These are phyloP conservation scores for Calephelis nemesis DNA, from an alignment of 1,140 invertebrate genomes.

Conservation along the genomic window DNA sequence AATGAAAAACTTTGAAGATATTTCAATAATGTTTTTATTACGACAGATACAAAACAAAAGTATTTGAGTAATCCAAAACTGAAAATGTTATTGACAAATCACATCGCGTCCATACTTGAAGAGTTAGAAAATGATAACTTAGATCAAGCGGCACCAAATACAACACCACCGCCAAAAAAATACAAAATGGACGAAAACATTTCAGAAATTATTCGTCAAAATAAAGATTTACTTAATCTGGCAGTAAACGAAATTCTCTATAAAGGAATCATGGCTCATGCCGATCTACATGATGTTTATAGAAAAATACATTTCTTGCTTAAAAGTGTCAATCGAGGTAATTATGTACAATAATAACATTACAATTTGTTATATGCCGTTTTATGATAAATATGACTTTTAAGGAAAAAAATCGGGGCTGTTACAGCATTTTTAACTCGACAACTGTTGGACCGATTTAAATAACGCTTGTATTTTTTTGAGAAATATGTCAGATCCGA, in stretches of 20 bases:
- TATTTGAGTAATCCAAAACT: constrained; percentile 50
- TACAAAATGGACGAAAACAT: constrained; percentile 19
- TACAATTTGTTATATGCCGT: no score
- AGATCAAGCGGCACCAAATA: constrained; percentile 21
- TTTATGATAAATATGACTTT: no score
- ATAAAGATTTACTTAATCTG: constrained; percentile 44
- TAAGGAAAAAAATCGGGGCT: no score
- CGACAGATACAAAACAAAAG: constrained; percentile 45
- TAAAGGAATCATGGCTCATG: constrained; percentile 47
- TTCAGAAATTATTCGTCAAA: constrained; percentile 26
- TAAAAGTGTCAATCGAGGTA: constrained; percentile 25
- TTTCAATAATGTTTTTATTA: background rate
- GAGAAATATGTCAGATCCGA: no score
- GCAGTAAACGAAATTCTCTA: constrained; percentile 54
- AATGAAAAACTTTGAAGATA: no score
- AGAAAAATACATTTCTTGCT: constrained; percentile 44
- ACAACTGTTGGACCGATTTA: no score
- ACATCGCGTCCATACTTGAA: constrained; percentile 48
- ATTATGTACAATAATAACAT: background rate
- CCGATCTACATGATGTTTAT: constrained; percentile 52
- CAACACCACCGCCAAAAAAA: constrained; percentile 22
- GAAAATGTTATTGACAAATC: constrained; percentile 48
- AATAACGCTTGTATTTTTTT: no score
- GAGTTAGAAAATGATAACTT: constrained; percentile 45
- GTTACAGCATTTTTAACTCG: no score